A percentile compares a stretch with the other conserved stretches of the same genome.
Conservation (phyloP, 2,113 vertebrate genomes). For the Microcebus murinus region DNA sequence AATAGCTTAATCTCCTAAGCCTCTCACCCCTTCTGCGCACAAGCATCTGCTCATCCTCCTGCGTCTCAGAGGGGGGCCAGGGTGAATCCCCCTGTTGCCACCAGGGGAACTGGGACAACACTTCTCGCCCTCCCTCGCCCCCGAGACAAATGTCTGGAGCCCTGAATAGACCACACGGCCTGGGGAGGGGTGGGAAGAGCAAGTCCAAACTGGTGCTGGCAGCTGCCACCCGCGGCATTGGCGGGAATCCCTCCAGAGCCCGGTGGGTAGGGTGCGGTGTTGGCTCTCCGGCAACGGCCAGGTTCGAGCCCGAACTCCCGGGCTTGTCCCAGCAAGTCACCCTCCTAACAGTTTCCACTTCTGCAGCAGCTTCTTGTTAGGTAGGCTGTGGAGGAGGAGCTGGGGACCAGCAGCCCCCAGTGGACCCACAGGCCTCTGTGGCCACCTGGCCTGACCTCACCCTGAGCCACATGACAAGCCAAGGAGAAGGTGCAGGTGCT, state of each 20-base stretch:
- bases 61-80: neutral
- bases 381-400: neutral
- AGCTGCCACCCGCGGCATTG: neutral
- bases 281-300: neutral
- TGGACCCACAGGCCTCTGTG: neutral
- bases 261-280: rapidly evolving
- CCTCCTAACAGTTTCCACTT: neutral
- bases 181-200: neutral
- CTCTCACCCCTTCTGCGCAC: neutral
- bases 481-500: neutral
- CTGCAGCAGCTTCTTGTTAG: neutral
- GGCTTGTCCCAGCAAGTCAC: neutral
- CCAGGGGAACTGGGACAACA: neutral
- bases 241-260: neutral
- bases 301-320: neutral
- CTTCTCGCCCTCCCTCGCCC: neutral
- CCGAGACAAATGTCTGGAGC: neutral
- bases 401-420: neutral
- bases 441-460: neutral
- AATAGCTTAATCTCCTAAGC: slow-evolving; percentile 49
- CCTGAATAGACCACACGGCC: neutral
- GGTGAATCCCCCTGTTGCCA: neutral
- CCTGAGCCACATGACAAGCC: neutral
- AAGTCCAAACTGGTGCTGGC: neutral
- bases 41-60: neutral